Base-by-base conservation (phyloP, 1,140 invertebrate species). In the Sarcophaga peregrina region DNA sequence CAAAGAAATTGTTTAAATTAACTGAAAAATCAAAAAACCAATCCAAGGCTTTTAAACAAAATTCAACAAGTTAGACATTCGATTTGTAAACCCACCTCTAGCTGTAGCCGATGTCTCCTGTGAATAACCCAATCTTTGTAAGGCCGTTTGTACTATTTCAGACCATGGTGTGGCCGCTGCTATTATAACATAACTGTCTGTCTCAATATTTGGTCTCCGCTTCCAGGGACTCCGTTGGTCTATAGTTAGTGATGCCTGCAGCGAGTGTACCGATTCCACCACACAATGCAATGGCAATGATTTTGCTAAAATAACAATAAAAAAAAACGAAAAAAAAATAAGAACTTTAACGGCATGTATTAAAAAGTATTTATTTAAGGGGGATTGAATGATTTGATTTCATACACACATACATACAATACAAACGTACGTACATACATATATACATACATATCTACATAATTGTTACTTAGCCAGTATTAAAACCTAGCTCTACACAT, bases 181-280 rank as follows among this genome's bases (percentile, higher is more conserved):
- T 85, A 98, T 96, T 89, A 98, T 98, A 87, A 98, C 97, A 90
- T 96, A 98, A 86, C 96, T 96, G 91, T 98, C 97, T 10, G 95
- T 94, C 90, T 98, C 97, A 52, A 97, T 93, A 72, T 94, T 92
- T 3, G 95, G 93, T 48, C 94, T 91, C 50, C 94, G 92, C 91
- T 93, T 89, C 93, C 93, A 91, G 85, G 91, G 87, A 85, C 86
- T 88, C 20, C 90, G 85, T 80, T 85, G 85, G 73, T 95, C 94
- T 25, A 90, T 88, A 84, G 86, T 86, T 1, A 90, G 86, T 54
- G 89, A 90, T 84, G 89, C 90, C 80, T 90, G 89, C 84, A 95
- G 90, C 20, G 94, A 94, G 82, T 94, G 93, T 82, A 96, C 94
- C 6, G 94, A 94, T 91, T 97, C 96, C 73, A 98, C 96, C 50